phyloP scores from a whole-genome alignment of 2,888 invertebrate genomes.

The Leptinotarsa juncta region DNA sequence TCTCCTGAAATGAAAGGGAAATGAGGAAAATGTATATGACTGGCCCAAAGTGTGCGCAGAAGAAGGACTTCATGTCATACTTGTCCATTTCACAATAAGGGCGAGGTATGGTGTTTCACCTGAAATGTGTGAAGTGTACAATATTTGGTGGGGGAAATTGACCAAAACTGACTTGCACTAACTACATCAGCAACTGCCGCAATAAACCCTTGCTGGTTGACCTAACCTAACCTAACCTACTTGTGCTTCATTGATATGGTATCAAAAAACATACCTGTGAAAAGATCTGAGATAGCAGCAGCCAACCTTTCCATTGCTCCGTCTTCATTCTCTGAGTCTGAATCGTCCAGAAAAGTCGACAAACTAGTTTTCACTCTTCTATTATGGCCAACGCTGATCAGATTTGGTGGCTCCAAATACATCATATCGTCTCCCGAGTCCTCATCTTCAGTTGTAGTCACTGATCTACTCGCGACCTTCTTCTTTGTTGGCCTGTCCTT shows the following conservation, averaged over 20 bases:
- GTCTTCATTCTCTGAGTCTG: slow-evolving; percentile 81
- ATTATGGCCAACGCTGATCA: slow-evolving; percentile 56
- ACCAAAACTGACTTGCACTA: too few relatives aligned
- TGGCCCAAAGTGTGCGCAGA: too few relatives aligned
- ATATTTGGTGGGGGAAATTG: too few relatives aligned
- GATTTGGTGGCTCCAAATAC: slow-evolving; percentile 62
- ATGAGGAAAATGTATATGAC: neutral
- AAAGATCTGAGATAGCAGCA: slow-evolving; percentile 80
- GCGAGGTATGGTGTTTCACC: too few relatives aligned
- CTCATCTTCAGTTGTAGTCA: slow-evolving; percentile 61
- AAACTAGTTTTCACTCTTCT: slow-evolving; percentile 67
- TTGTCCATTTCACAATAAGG: too few relatives aligned
- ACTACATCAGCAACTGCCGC: too few relatives aligned
- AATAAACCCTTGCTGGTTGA: too few relatives aligned
- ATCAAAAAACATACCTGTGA: slow-evolving; percentile 72
- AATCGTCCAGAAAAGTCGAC: slow-evolving; percentile 71
- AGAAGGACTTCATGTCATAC: too few relatives aligned
- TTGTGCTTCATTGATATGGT: neutral
- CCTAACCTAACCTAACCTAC: too few relatives aligned
- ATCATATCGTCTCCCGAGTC: slow-evolving; percentile 65
- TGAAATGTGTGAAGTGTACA: too few relatives aligned
- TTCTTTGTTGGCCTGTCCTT: slow-evolving; percentile 48
- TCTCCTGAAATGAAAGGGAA: slow-evolving; percentile 52
- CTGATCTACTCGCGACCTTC: slow-evolving; percentile 53
- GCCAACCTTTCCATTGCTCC: slow-evolving; percentile 77